phyloP scores from a whole-genome alignment of 2,888 invertebrate genomes.

The Hypena proboscidalis region DNA sequence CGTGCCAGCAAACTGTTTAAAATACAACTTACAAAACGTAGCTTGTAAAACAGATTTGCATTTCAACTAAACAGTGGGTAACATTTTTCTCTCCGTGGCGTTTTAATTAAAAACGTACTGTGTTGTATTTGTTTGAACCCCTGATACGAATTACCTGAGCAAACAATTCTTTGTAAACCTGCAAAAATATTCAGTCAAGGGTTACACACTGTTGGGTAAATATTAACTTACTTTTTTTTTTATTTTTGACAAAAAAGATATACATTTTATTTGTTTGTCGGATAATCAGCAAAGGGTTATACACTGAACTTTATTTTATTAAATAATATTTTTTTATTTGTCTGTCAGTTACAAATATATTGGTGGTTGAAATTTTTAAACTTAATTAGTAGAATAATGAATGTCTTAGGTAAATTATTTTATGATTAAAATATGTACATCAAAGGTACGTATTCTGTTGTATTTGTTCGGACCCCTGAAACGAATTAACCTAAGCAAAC shows the following conservation, averaged over 20 bases:
- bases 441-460: conserved; percentile 9
- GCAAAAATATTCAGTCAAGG: conserved; percentile 11
- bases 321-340: too few species aligned
- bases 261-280: too few species aligned
- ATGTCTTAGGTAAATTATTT: too few species aligned
- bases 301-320: too few species aligned
- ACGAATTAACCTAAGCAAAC: conserved; percentile 14
- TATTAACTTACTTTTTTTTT: conserved; percentile 10
- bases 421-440: too few species aligned
- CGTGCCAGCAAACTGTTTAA: too few species aligned
- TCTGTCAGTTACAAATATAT: too few species aligned
- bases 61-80: conserved; percentile 1
- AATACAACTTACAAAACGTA: too few species aligned
- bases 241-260: too few species aligned
- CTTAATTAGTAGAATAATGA: too few species aligned
- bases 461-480: conserved; percentile 11
- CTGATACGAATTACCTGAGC: conserved; percentile 12
- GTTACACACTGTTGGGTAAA: conserved; percentile 11
- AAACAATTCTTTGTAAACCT: conserved; percentile 12
- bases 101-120: conserved; percentile 13
- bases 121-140: conserved; percentile 9
- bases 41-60: conserved; percentile 6
- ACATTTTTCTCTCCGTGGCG: neutral
- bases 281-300: too few species aligned
- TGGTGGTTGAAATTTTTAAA: too few species aligned